Evolutionary conservation across 2,113 vertebrate genomes (phyloP).

Genomic region (Gymnarchus niloticus): DNA sequence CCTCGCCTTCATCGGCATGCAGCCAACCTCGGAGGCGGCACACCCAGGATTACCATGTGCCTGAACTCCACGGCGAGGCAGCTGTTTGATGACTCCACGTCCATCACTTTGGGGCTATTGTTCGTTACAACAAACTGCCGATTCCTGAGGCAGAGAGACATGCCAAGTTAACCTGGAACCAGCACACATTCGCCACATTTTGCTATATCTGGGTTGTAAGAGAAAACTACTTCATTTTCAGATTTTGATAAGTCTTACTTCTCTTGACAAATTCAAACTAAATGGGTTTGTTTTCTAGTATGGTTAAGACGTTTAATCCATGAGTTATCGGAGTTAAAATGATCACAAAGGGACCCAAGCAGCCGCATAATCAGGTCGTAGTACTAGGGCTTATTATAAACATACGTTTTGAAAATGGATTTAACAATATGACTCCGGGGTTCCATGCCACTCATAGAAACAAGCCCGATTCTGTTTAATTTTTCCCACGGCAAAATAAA

Average conservation of each 20-base stretch:
- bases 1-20: not conserved
- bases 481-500: too few relatives aligned
- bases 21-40: not conserved
- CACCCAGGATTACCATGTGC: constrained; percentile 71
- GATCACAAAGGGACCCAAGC: too few relatives aligned
- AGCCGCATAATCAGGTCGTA: too few relatives aligned
- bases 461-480: too few relatives aligned
- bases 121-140: constrained; percentile 89
- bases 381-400: too few relatives aligned
- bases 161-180: not conserved
- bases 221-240: not conserved
- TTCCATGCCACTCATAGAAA: too few relatives aligned
- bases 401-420: too few relatives aligned
- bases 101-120: constrained; percentile 92
- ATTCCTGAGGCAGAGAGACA: constrained; percentile 58
- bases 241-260: not conserved
- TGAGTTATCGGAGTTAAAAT: too few relatives aligned
- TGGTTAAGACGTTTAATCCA: not conserved
- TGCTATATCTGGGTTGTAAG: not conserved
- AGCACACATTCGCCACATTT: not conserved
- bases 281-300: not conserved
- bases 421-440: too few relatives aligned
- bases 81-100: constrained; percentile 85
- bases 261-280: not conserved
- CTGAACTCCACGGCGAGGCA: constrained; percentile 90